These are phyloP conservation scores for Entomobrya multifasciata DNA, from an alignment of 2,888 invertebrate species.

Conservation along the genomic window DNA sequence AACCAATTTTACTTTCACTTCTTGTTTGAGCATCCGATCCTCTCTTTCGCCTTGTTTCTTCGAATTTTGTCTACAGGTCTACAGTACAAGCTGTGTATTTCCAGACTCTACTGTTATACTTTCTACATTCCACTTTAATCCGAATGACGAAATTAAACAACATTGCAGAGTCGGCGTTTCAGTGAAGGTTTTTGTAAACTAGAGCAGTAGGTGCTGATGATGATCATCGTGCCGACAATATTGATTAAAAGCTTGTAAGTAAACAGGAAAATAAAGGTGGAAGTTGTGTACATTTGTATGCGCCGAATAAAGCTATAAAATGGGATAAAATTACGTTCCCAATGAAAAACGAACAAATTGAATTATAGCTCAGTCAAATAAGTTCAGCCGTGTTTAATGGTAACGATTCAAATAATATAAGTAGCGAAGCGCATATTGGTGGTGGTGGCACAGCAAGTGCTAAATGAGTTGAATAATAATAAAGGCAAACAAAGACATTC, in stretches of 20 bases:
- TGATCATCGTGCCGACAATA: neutral
- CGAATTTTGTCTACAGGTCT: neutral
- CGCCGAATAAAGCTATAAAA: neutral
- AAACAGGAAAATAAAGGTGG: neutral
- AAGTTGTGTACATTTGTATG: neutral
- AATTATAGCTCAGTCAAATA: constrained; percentile 51
- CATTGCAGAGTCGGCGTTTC: neutral
- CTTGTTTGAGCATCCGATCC: constrained; percentile 47
- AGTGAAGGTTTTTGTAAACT: neutral
- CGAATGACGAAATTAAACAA: constrained; percentile 41
- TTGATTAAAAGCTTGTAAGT: constrained; percentile 34
- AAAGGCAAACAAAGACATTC: neutral
- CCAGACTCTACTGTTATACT: neutral
- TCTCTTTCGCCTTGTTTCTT: constrained; percentile 5
- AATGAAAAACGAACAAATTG: constrained; percentile 49
- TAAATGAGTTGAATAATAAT: neutral
- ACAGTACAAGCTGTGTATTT: neutral
- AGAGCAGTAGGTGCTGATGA: constrained; percentile 8
- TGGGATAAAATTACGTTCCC: neutral
- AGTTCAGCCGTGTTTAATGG: neutral
- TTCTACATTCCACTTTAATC: constrained; percentile 1
- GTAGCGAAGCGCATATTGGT: neutral
- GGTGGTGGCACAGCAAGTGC: neutral
- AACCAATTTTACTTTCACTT: constrained; percentile 14
- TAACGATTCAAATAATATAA: neutral